Percentiles rank a stretch among this genome's conserved stretches.
Evolutionary conservation across 2,888 invertebrate species (phyloP).

Genomic region (Hoplodrina blanda): DNA sequence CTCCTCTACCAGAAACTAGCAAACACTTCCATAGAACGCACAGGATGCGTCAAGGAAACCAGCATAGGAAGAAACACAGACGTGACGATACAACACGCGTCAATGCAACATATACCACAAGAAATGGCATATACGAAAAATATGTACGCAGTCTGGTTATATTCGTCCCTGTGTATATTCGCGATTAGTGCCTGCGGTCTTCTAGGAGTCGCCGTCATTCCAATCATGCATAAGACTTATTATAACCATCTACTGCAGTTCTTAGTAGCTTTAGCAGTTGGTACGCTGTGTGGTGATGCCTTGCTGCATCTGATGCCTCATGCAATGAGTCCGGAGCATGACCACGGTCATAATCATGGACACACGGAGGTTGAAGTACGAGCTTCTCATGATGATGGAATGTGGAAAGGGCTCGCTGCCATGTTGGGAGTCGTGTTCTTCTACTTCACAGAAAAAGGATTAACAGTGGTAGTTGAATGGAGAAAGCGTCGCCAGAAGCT

Average conservation of each 20-base stretch:
- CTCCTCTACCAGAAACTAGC: slow-evolving; percentile 92
- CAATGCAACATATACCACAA: slow-evolving; percentile 39
- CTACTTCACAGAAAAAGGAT: slow-evolving; percentile 96
- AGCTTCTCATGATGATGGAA: slow-evolving; percentile 92
- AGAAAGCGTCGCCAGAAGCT: slow-evolving; percentile 93
- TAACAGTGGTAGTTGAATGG: slow-evolving; percentile 95
- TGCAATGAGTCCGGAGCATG: slow-evolving; percentile 90
- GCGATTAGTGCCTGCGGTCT: slow-evolving; percentile 97
- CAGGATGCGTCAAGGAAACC: slow-evolving; percentile 89
- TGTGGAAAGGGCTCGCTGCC: slow-evolving; percentile 96
- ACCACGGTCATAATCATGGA: slow-evolving; percentile 70
- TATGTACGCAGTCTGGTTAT: slow-evolving; percentile 94
- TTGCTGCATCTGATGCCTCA: slow-evolving; percentile 97
- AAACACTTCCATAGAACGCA: slow-evolving; percentile 87
- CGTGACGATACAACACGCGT: slow-evolving; percentile 35
- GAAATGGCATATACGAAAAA: slow-evolving; percentile 78
- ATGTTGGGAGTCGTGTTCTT: slow-evolving; percentile 96
- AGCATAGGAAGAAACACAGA: slow-evolving; percentile 63
- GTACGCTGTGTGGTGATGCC: slow-evolving; percentile 97
- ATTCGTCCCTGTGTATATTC: slow-evolving; percentile 95
- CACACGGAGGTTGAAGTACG: slow-evolving; percentile 63
- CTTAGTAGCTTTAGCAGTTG: slow-evolving; percentile 97
- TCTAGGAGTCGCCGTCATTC: slow-evolving; percentile 96
- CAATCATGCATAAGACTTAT: slow-evolving; percentile 96
- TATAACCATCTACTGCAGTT: slow-evolving; percentile 97